These are phyloP conservation scores for Agriopis leucophaearia DNA, from an alignment of 2,888 invertebrate genomes.

Conservation along the genomic window DNA sequence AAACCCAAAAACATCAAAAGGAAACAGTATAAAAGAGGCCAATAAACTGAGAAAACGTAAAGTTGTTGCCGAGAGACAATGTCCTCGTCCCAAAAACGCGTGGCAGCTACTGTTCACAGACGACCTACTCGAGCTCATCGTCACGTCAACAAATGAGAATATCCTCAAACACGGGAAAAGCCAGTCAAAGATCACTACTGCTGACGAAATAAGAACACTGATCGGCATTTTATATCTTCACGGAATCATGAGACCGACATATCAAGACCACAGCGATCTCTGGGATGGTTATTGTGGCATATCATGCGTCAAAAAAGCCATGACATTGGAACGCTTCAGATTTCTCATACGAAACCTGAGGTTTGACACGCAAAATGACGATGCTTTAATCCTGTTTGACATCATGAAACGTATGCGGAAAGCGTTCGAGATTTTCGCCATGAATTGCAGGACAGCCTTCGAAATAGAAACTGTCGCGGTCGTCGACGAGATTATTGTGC, in stretches of 20 bases:
- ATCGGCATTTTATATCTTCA: slow-evolving; percentile 79
- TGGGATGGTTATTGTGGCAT: slow-evolving; percentile 73
- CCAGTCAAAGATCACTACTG: slow-evolving; percentile 55
- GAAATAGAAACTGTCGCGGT: slow-evolving; percentile 68
- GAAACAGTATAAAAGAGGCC: slow-evolving; percentile 48
- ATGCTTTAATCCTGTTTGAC: slow-evolving; percentile 66
- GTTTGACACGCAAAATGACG: slow-evolving; percentile 66
- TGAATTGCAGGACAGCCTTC: slow-evolving; percentile 75
- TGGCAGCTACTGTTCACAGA: slow-evolving; percentile 78
- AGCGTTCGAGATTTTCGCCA: slow-evolving; percentile 78
- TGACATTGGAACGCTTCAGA: slow-evolving; percentile 74
- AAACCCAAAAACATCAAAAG: slow-evolving; percentile 49
- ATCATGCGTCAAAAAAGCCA: slow-evolving; percentile 66
- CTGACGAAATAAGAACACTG: slow-evolving; percentile 72
- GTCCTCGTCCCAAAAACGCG: slow-evolving; percentile 67
- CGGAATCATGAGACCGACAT: slow-evolving; percentile 76
- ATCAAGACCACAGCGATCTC: slow-evolving; percentile 72
- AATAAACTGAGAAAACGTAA: slow-evolving; percentile 62
- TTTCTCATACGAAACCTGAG: slow-evolving; percentile 72
- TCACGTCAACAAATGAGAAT: slow-evolving; percentile 74
- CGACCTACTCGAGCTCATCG: slow-evolving; percentile 75
- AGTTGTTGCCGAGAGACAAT: slow-evolving; percentile 52
- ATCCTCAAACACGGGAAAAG: slow-evolving; percentile 59
- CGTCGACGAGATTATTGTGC: slow-evolving; percentile 77
- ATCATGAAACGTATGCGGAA: slow-evolving; percentile 76